These are phyloP conservation scores for Sycophila sp. DNA, from an alignment of 1,140 invertebrate genomes.

Conservation along the genomic window DNA sequence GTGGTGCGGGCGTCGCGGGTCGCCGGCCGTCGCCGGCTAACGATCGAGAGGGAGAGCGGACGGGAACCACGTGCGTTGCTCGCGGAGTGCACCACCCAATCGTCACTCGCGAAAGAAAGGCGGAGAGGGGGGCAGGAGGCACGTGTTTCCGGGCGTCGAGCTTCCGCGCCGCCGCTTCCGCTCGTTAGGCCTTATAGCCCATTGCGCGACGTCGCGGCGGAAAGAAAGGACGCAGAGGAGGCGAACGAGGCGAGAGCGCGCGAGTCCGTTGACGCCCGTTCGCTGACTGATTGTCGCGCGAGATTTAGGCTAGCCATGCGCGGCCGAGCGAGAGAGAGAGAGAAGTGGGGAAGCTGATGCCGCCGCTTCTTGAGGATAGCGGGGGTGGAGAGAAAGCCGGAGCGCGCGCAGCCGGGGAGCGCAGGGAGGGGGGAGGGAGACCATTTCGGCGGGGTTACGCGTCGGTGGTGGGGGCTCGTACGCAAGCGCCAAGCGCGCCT, in stretches of 20 bases:
- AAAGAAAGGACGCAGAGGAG: too few species aligned
- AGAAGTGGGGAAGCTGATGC: constrained; percentile 6
- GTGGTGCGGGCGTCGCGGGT: not conserved
- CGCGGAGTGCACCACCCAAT: not conserved
- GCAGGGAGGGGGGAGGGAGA: constrained; percentile 11
- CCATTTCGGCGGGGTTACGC: too few species aligned
- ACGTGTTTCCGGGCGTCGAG: constrained; percentile 39
- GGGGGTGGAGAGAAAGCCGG: constrained; percentile 25
- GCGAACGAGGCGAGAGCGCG: constrained; percentile 40
- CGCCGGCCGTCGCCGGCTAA: not conserved
- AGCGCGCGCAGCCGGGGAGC: constrained; percentile 7
- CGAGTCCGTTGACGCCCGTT: constrained; percentile 57
- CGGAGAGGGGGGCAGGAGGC: constrained; percentile 34
- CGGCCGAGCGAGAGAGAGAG: not conserved
- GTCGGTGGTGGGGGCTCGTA: not conserved
- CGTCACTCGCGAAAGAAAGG: constrained; percentile 23
- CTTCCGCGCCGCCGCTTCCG: not conserved
- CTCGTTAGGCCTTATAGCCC: too few species aligned
- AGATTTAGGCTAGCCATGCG: constrained; percentile 53
- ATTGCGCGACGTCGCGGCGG: too few species aligned
- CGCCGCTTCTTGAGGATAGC: constrained; percentile 31
- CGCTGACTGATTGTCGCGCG: constrained; percentile 57
- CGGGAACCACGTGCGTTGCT: constrained; percentile 47
- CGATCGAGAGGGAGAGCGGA: not conserved
- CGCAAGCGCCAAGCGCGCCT: too few species aligned